Evolutionary conservation across 2,113 vertebrate genomes (phyloP).

Genomic region (Sclerurus mexicanus): DNA sequence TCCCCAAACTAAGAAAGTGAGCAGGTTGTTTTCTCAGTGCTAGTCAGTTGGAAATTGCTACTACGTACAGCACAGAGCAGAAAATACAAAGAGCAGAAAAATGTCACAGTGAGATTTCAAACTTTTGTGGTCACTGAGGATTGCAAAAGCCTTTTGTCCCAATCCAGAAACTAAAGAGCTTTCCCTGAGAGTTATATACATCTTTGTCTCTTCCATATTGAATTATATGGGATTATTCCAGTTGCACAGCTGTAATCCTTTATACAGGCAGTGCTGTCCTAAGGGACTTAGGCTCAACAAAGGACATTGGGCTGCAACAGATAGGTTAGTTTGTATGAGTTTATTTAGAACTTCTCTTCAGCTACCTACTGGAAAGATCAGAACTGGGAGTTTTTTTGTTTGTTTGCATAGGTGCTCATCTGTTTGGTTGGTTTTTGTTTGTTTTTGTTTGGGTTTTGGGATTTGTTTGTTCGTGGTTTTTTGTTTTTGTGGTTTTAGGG

Average conservation of each 20-base stretch:
- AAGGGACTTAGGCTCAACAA: background rate
- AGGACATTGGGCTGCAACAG: background rate
- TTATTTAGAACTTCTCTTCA: background rate
- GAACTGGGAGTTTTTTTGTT: rapidly evolving
- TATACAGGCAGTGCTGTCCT: background rate
- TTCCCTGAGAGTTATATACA: background rate
- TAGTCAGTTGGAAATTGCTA: background rate
- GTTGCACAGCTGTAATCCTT: background rate
- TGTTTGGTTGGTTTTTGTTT: background rate
- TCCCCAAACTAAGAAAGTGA: background rate
- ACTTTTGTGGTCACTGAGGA: background rate
- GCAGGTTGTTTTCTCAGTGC: background rate
- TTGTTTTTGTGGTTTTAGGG: no score
- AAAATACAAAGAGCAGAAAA: background rate
- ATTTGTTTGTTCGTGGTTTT: no score
- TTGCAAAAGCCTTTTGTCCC: background rate
- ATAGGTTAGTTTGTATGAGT: background rate
- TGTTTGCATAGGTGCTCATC: background rate
- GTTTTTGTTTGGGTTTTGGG: no score
- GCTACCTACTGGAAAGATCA: background rate
- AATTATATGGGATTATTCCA: background rate
- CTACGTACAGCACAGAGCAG: rapidly evolving
- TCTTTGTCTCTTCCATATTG: background rate
- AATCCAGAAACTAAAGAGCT: background rate
- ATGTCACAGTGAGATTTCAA: background rate